These are phyloP conservation scores for Cephus spinipes DNA, from an alignment of 2,888 invertebrate genomes.

Conservation along the genomic window DNA sequence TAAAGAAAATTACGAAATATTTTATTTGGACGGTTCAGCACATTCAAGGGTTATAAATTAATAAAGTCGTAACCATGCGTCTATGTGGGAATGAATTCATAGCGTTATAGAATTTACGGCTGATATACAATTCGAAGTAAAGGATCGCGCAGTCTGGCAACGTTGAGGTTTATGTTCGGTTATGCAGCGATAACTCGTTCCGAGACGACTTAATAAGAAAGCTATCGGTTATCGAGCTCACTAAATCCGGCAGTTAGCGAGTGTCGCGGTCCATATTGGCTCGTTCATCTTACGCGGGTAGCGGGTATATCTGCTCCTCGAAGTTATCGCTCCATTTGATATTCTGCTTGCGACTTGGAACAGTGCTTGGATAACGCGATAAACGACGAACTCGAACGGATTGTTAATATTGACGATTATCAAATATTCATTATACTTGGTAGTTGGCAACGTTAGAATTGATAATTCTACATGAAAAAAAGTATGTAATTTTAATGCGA, in stretches of 20 bases:
- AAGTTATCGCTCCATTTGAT: constrained; percentile 52
- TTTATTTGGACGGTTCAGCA: not conserved
- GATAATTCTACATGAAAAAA: not conserved
- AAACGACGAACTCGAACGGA: constrained; percentile 6
- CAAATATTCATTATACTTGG: not conserved
- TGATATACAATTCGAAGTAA: not conserved
- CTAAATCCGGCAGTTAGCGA: constrained; percentile 57
- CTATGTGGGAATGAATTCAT: not conserved
- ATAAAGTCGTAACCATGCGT: not conserved
- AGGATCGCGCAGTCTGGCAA: not conserved
- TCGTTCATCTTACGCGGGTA: constrained; percentile 57
- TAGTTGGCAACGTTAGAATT: not conserved
- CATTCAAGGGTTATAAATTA: not conserved
- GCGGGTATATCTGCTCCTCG: constrained; percentile 38
- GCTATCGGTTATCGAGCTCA: constrained; percentile 56
- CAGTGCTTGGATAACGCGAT: not conserved
- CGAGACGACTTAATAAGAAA: constrained; percentile 52
- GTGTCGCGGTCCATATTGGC: constrained; percentile 55
- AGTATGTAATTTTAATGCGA: too few species aligned
- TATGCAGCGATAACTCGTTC: constrained; percentile 22
- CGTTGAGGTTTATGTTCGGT: constrained; percentile 15
- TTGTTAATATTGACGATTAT: not conserved
- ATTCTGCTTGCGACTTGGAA: constrained; percentile 35
- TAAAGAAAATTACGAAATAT: not conserved
- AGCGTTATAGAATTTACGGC: not conserved